Percentiles rank a stretch among this genome's conserved stretches.
Evolutionary conservation across 1,140 invertebrate genomes (phyloP).

Genomic region (Drosophila insularis): DNA sequence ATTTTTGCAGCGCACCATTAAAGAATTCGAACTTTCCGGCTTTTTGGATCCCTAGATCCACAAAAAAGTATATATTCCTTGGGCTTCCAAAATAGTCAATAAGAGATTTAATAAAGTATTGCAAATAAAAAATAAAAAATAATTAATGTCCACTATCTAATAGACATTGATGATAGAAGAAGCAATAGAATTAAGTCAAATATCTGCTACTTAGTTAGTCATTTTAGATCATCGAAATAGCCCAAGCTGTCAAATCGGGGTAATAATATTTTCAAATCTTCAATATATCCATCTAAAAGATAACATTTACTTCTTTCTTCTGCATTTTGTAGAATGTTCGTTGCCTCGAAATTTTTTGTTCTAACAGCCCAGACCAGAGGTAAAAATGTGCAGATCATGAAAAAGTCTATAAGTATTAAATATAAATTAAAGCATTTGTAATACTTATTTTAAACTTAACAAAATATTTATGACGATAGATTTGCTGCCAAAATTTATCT

Average conservation of each 20-base stretch:
- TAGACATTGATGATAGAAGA: no score
- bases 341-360: slow-evolving; percentile 7
- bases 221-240: slow-evolving; percentile 38
- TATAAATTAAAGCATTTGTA: not conserved
- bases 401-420: slow-evolving; percentile 37
- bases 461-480: slow-evolving; percentile 31
- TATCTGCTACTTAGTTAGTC: not conserved
- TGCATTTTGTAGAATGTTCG: slow-evolving; percentile 17
- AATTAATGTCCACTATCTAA: no score
- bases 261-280: slow-evolving; percentile 40
- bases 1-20: slow-evolving; percentile 74
- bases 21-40: slow-evolving; percentile 76
- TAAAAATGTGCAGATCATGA: slow-evolving; percentile 33
- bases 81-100: not conserved
- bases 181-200: not conserved
- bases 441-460: slow-evolving; percentile 31
- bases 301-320: slow-evolving; percentile 31
- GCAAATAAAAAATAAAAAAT: no score
- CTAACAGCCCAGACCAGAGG: slow-evolving; percentile 33
- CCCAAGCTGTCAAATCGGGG: slow-evolving; percentile 51
- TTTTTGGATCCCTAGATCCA: slow-evolving; percentile 67
- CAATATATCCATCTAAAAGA: slow-evolving; percentile 20
- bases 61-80: not conserved
- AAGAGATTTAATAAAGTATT: not conserved
- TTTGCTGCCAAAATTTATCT: slow-evolving; percentile 35